Evolutionary conservation across 2,797 vertebrate genomes (phyloP), one percentile per base, ranked within the genome.

Genomic region (Pangasius djambal): DNA sequence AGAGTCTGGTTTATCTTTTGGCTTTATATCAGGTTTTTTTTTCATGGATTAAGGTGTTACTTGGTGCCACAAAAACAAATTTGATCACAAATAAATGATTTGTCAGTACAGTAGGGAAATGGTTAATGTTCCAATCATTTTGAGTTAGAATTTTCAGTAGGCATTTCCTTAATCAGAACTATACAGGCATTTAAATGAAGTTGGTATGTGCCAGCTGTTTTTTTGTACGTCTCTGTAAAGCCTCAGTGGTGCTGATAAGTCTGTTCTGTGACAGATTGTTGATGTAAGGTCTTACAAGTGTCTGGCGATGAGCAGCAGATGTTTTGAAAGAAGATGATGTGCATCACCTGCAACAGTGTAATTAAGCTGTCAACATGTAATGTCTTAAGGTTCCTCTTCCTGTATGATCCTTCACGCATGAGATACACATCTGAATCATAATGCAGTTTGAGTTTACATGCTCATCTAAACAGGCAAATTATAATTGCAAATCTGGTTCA

Each of bases 321-420:
- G 90, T 82, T 90, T 74, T 87, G 79, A 88, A 89, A 81, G 86
- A 77, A 87, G 86, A 77, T 85, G 89, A 65, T 88, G 87, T 87
- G 88, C 90, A 85, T 92, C 91, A 88, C 92, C 90, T 91, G 91
- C 59, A 86, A 90, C 91, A 44, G 82, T 90, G 88, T 90, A 90
- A 93, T 93, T 93, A 92, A 91, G 83, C 88, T 92, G 92, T 92
- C 91, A 90, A 77, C 87, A 87, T 84, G 34, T 89, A 88, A 90
- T 65, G 65, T 91, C 87, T 90, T 90, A 85, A 91, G 91, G 87
- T 92, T 88, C 85, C 52, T 37, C 88, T n/a, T 82, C 13, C 88
- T 83, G 70, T 72, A 84, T 85, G 72, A 89, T 90, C 86, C 83
- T 89, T 90, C 74, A 88, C 34, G 86, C 89, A 89, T 90, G 85